Conservation (phyloP, 2,888 invertebrate species). For the Sphecodes monilicornis region DNA sequence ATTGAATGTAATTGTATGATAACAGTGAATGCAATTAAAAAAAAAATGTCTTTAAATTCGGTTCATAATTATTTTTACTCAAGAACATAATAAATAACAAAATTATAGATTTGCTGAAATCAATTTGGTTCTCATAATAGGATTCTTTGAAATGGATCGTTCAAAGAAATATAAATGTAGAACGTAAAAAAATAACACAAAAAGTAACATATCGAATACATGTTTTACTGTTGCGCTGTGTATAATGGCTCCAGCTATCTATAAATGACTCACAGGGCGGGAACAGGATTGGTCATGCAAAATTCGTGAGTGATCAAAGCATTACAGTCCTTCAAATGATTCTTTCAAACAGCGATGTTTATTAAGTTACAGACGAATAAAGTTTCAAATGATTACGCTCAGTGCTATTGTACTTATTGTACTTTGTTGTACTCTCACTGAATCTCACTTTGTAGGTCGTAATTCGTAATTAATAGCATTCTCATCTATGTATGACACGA, state of each 20-base stretch:
- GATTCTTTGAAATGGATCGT: not conserved
- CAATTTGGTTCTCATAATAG: not conserved
- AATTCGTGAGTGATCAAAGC: not conserved
- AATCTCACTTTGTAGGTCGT: not conserved
- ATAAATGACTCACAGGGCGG: not conserved
- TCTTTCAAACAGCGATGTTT: not conserved
- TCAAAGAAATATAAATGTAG: not conserved
- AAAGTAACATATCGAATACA: not conserved
- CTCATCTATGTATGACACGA: not conserved
- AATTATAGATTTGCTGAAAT: not conserved
- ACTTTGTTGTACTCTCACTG: too few relatives aligned
- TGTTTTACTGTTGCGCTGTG: not conserved
- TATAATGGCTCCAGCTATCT: not conserved
- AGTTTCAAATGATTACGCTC: not conserved
- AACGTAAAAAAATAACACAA: not conserved
- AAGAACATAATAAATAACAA: not conserved
- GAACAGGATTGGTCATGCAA: not conserved
- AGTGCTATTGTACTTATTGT: not conserved
- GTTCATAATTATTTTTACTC: not conserved
- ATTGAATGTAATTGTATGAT: not conserved
- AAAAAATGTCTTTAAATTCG: not conserved
- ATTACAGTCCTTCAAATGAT: not conserved
- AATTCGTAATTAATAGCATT: not conserved
- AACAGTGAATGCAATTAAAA: not conserved
- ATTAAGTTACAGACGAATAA: not conserved